Conservation (phyloP, 2,888 invertebrate genomes). For the Sicus ferrugineus region DNA sequence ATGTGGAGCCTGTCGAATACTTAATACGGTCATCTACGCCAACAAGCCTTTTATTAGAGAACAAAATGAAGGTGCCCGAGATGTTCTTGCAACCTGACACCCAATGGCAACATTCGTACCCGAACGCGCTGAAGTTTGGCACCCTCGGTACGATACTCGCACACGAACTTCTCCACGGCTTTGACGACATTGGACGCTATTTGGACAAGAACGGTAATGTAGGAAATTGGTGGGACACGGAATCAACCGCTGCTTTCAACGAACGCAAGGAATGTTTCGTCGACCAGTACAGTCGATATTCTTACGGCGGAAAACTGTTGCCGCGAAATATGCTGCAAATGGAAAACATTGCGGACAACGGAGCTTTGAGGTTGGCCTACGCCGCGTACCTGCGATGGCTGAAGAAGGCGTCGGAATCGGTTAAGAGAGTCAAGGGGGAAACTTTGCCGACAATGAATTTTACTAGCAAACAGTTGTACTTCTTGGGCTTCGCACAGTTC, state of each 20-base stretch:
- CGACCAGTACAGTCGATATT: conserved; percentile 52
- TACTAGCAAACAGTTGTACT: conserved; percentile 56
- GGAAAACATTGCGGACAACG: conserved; percentile 62
- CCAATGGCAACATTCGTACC: conserved; percentile 53
- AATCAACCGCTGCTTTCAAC: conserved; percentile 47
- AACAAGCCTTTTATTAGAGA: conserved; percentile 53
- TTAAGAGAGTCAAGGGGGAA: conserved; percentile 43
- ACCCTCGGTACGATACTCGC: conserved; percentile 53
- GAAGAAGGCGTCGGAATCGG: conserved; percentile 36
- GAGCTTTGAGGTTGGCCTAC: conserved; percentile 57
- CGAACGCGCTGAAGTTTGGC: conserved; percentile 55
- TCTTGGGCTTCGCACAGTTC: conserved; percentile 57
- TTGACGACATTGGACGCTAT: conserved; percentile 55
- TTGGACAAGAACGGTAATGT: conserved; percentile 52
- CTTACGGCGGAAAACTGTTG: conserved; percentile 46
- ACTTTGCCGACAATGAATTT: conserved; percentile 51
- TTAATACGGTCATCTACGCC: conserved; percentile 53
- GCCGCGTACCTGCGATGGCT: conserved; percentile 56
- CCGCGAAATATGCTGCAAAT: conserved; percentile 49
- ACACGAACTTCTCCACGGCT: conserved; percentile 58
- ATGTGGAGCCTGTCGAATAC: conserved; percentile 44
- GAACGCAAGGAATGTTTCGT: conserved; percentile 52
- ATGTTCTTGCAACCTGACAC: conserved; percentile 53
- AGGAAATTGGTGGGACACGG: conserved; percentile 56
- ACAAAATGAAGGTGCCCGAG: conserved; percentile 54